Evolutionary conservation across 2,113 vertebrate species (phyloP).

Genomic region (Camelus dromedarius): DNA sequence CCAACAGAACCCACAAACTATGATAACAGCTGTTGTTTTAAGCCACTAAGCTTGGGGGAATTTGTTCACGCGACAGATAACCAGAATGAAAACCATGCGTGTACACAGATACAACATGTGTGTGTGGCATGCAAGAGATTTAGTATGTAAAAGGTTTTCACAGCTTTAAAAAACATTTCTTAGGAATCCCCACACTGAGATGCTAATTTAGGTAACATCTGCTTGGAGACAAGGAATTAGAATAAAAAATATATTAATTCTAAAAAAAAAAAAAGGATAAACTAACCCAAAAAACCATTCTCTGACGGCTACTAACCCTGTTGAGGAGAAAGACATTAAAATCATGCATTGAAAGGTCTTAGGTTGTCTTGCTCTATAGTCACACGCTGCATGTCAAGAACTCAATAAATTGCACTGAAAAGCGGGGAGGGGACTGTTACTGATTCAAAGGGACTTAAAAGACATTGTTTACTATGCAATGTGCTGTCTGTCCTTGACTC

Average conservation of each 20-base stretch:
- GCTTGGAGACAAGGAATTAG: slow-evolving; percentile 40
- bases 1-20: neutral
- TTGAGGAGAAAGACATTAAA: slow-evolving; percentile 11
- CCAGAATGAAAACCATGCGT: neutral
- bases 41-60: neutral
- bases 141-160: neutral
- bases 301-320: slow-evolving; percentile 8
- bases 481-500: neutral
- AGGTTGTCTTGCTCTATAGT: neutral
- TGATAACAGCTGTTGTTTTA: neutral
- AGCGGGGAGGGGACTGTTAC: fast-evolving
- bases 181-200: slow-evolving; percentile 15
- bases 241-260: neutral
- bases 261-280: neutral
- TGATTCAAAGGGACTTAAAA: neutral
- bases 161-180: slow-evolving; percentile 41
- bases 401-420: neutral
- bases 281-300: neutral
- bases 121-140: neutral
- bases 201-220: neutral
- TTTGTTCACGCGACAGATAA: neutral
- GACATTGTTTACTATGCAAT: neutral
- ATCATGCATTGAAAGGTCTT: neutral
- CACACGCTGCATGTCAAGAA: neutral
- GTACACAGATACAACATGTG: neutral